Evolutionary conservation across 2,797 vertebrate genomes (phyloP), one percentile per base, ranked within the genome.

Genomic region (Sphenopsis melanotis): DNA sequence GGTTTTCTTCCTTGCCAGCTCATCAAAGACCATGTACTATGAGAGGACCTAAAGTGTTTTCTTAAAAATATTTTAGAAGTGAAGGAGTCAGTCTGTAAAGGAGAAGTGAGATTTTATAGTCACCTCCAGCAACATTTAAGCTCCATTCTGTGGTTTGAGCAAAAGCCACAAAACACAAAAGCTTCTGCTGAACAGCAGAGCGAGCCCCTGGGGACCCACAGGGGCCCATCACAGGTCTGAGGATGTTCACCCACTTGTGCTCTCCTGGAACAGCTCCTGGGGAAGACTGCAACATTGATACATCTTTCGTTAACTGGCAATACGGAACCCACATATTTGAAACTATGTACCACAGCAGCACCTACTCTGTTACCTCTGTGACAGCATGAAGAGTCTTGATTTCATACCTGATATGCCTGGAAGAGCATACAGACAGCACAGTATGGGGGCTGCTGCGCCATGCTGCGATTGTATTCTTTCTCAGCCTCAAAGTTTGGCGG

Each of bases 371-470:
- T 52, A n/a, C 20, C 41, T 69, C 36, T 41, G 6, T 9, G 18
- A 3, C 3, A 77, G 37, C 29, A 41, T 10, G 37, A 80, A 17
- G 34, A 80, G 76, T 22, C 34, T 15, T 10, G 3, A 37, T 36
- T 66, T 78, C 94, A 36, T 97, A 99, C 99, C 98, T 99, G 98
- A 77, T 99, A 98, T 0, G 98, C 98, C 97, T 99, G 98, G 97
- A 99, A 99, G 41, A 99, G 98, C 97, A 99, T 98, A 94, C 99
- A 99, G 64, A 99, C 98, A 14, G 99, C 98, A 78, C 99, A 99
- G 97, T 99, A 98, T 0, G 99, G 99, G 10, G 98, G 95, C 95
- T 98, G 98, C 88, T 98, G 98, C 72, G 99, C 99, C 98, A 99
- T 98, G 41, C 68, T 97, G 71, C 97, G 97, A 88, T 99, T 99